Conservation (phyloP, 2,113 vertebrate genomes). For the Bujurquina vittata region DNA sequence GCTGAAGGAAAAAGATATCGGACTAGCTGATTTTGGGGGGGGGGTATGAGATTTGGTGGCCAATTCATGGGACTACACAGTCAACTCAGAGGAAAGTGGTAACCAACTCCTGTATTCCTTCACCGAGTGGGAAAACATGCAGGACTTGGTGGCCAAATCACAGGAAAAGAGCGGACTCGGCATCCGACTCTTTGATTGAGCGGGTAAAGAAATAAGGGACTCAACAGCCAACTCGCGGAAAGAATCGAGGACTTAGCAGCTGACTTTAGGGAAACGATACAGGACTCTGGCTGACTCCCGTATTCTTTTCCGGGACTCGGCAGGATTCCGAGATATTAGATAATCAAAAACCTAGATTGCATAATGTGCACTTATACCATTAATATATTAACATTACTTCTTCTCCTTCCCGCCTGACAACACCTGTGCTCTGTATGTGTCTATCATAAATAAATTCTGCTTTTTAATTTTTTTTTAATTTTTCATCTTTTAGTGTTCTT, state of each 20-base stretch:
- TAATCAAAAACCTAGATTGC: slow-evolving; percentile 87
- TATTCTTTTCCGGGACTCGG: slow-evolving; percentile 19
- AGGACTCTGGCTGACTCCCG: not conserved
- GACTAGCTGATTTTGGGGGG: too few species aligned
- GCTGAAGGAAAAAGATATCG: too few species aligned
- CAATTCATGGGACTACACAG: too few species aligned
- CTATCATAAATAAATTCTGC: slow-evolving; percentile 91
- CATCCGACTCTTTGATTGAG: not conserved
- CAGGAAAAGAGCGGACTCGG: too few species aligned
- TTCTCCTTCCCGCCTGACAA: slow-evolving; percentile 66
- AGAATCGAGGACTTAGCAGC: not conserved
- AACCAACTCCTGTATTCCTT: too few species aligned
- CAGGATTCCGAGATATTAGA: slow-evolving; percentile 71
- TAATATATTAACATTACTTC: slow-evolving; percentile 88
- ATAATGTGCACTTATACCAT: slow-evolving; percentile 90
- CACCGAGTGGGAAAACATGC: not conserved
- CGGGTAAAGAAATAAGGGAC: fast-evolving
- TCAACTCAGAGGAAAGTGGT: too few species aligned
- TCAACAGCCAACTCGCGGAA: not conserved
- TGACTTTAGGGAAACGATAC: not conserved
- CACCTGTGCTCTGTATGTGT: slow-evolving; percentile 89
- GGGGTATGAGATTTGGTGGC: too few species aligned
- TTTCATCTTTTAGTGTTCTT: slow-evolving; percentile 58
- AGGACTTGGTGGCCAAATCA: not conserved
- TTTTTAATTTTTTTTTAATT: slow-evolving; percentile 63